phyloP scores from a whole-genome alignment of 2,113 vertebrate species.

The Typhlomys cinereus region DNA sequence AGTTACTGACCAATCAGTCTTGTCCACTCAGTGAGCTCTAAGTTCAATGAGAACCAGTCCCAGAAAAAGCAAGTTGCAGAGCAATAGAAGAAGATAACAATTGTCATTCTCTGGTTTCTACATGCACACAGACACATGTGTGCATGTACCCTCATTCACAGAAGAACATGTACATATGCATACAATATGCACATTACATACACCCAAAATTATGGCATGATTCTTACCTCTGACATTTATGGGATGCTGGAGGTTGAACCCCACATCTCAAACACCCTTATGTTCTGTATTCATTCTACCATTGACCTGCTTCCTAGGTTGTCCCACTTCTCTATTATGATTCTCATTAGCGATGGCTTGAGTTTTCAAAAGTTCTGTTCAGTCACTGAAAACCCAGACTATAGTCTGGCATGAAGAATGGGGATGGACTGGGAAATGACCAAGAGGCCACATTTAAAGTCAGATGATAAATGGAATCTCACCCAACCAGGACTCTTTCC shows the following conservation, averaged over 20 bases:
- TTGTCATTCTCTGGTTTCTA: background rate
- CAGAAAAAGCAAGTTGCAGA: background rate
- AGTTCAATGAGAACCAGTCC: background rate
- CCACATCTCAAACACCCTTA: background rate
- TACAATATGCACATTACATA: background rate
- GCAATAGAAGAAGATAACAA: background rate
- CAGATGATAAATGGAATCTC: background rate
- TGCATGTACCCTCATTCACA: background rate
- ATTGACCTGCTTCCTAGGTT: background rate
- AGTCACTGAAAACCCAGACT: background rate
- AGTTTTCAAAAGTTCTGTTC: background rate
- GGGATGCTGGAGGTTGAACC: background rate
- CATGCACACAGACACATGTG: fast-evolving
- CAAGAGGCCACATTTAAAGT: background rate
- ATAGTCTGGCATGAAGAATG: background rate
- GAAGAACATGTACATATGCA: background rate
- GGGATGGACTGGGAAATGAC: background rate
- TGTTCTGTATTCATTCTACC: background rate
- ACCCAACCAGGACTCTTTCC: background rate
- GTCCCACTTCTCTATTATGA: background rate
- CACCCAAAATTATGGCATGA: background rate
- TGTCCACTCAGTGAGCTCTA: background rate
- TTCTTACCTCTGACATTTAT: background rate
- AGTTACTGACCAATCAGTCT: background rate
- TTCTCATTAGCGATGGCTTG: background rate